Evolutionary conservation across 2,797 vertebrate genomes (phyloP), one percentile per base, ranked within the genome.

Genomic region (Darevskia mixta): DNA sequence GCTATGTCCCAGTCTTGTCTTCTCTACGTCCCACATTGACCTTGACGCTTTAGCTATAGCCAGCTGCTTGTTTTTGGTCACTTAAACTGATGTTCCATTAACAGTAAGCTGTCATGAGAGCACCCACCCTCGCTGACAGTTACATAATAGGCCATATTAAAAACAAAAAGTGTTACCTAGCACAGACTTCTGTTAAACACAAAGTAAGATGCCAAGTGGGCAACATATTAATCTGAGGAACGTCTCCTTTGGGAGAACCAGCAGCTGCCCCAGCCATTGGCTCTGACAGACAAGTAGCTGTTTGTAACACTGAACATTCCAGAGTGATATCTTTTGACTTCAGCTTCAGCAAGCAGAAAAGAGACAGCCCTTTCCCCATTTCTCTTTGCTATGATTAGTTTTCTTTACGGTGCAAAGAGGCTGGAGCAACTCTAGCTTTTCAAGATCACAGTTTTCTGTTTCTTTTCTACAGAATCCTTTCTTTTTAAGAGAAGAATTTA

Each of bases 381-480:
- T 96, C 93, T 94, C 95, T 95, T 92, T 93, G 32, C 89, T 58
- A 92, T 94, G 90, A 94, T 95, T 94, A 92, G 94, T 95, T 96
- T 95, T 75, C 89, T 95, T 95, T 89, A 92, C 92, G 96, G 91
- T 93, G 96, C 96, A 96, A 95, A 95, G 85, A 95, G 90, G 88
- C 91, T 82, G 86, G 88, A 79, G 87, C 32, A 83, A 90, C 93
- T 89, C 92, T 17, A 58, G 78, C 82, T 91, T 83, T 2, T 17
- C 72, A 91, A 95, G 96, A 95, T 96, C 95, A 96, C 92, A 94
- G 92, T 96, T 96, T 96, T 96, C 95, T 96, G 94, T 77, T 84
- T 79, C 23, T 80, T 93, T 94, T 90, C 93, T 94, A 91, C 88
- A 78, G 92, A 95, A 95, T 92, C 94, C 94, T 96, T 96, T 92